Conservation (phyloP, 2,113 vertebrate species). For the Vulpes lagopus region DNA sequence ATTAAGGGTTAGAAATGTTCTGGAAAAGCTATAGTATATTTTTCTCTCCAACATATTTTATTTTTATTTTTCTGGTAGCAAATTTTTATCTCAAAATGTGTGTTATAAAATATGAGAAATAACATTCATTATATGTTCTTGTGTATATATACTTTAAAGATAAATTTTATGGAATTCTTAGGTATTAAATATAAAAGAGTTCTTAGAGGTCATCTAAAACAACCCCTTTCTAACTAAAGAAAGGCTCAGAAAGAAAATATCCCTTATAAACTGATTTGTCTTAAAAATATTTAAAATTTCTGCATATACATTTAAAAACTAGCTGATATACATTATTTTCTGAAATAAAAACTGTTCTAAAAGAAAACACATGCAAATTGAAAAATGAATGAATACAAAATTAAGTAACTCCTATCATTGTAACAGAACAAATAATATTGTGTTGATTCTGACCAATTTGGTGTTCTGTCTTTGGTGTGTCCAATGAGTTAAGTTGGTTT, state of each 20-base stretch:
- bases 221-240: not conserved
- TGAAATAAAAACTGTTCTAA: not conserved
- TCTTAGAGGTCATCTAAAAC: not conserved
- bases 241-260: not conserved
- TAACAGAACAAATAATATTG: slow-evolving; percentile 13
- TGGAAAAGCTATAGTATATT: not conserved
- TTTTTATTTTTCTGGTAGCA: not conserved
- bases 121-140: not conserved
- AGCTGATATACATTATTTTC: not conserved
- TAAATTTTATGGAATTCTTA: not conserved
- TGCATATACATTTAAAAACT: not conserved
- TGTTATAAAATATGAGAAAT: not conserved
- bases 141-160: not conserved
- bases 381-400: not conserved
- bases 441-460: not conserved
- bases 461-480: not conserved
- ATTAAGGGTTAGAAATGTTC: not conserved
- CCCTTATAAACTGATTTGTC: not conserved
- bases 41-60: not conserved
- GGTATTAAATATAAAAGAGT: not conserved
- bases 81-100: not conserved
- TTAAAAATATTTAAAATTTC: not conserved
- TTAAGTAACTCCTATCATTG: not conserved
- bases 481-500: not conserved
- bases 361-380: not conserved